Evolutionary conservation across 2,888 invertebrate species (phyloP), one percentile per base, ranked within the genome.

Genomic region (Hyppa rectilinea): DNA sequence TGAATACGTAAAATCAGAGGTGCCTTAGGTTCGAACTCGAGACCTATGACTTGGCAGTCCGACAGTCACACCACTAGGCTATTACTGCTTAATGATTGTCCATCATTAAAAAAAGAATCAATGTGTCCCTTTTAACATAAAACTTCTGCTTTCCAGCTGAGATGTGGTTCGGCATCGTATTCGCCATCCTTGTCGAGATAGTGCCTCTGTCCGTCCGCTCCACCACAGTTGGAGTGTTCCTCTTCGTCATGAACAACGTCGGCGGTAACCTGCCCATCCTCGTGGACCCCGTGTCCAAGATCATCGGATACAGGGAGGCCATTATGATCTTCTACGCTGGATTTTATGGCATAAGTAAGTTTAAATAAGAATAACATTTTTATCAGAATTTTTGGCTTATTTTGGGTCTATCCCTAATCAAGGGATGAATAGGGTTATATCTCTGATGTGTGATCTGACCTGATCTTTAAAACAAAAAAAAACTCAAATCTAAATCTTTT

Each of bases 81-180:
- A n/a, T n/a, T n/a, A n/a, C n/a, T n/a, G n/a, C n/a, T n/a, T n/a
- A n/a, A n/a, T n/a, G n/a, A n/a, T n/a, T n/a, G n/a, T n/a, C n/a
- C n/a, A n/a, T n/a, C n/a, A n/a, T n/a, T n/a, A n/a, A n/a, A n/a
- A n/a, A n/a, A n/a, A n/a, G n/a, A n/a, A n/a, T n/a, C n/a, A n/a
- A n/a, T n/a, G n/a, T n/a, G 26, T 7, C 29, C 7, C n/a, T 36
- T 45, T 2, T 26, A 34, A 38, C 23, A n/a, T 0, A 47, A 52
- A 64, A 1, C 9, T 49, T 62, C 47, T 75, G 56, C 52, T 68
- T 95, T 95, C 14, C 95, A 98, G 98, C 98, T 86, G 98, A 98
- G 95, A 98, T 98, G 98, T 99, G 98, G 98, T 98, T 98, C 92
- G 98, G 98, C 60, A 98, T 99, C 78, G 97, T 98, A 5, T 98